Percentiles rank a stretch among this genome's conserved stretches.
Evolutionary conservation across 2,888 invertebrate species (phyloP).

Genomic region (Trissolcus brochymenae): DNA sequence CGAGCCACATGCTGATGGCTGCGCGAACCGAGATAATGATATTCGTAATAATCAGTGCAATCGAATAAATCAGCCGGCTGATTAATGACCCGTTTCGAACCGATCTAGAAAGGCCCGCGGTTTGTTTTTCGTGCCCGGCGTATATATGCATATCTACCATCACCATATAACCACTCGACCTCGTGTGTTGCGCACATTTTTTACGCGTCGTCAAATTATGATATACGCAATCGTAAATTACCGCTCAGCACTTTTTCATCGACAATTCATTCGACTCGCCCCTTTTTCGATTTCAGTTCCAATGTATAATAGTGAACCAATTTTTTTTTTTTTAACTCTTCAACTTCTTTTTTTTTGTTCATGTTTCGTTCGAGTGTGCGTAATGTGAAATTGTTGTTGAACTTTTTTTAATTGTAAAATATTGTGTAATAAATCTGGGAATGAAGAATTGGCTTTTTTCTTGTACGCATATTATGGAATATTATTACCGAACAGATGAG

Average conservation of each 20-base stretch:
- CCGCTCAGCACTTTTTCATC: conserved; percentile 8
- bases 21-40: conserved; percentile 36
- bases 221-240: conserved; percentile 28
- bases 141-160: background rate
- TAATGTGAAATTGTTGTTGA: no score
- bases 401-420: no score
- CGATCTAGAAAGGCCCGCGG: conserved; percentile 14
- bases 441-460: no score
- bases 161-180: conserved; percentile 8
- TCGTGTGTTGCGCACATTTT: conserved; percentile 16
- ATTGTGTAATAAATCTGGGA: no score
- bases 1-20: conserved; percentile 11
- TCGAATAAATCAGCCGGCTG: conserved; percentile 33
- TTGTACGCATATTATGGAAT: no score
- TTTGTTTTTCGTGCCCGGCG: conserved; percentile 22
- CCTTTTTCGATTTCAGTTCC: conserved; percentile 1
- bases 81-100: conserved; percentile 33
- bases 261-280: conserved; percentile 1
- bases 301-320: no score
- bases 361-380: no score
- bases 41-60: conserved; percentile 42
- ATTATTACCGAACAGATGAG: no score
- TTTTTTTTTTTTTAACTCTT: no score
- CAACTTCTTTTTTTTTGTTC: no score
- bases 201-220: conserved; percentile 24